Percentiles rank a stretch among this genome's conserved stretches.
Evolutionary conservation across 2,888 invertebrate species (phyloP).

Genomic region (Ophraella communa): DNA sequence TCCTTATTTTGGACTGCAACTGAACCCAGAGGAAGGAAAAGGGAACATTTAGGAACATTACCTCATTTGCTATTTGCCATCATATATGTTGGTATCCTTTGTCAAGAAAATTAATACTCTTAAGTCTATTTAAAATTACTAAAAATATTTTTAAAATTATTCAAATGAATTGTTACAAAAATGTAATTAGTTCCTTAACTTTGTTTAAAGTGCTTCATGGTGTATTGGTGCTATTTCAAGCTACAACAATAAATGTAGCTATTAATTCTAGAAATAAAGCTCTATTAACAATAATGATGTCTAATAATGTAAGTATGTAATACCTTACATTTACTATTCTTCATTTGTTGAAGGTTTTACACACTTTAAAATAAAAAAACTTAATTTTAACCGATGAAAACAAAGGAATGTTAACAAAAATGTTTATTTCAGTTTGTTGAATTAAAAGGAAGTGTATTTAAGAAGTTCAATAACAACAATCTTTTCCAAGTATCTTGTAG

Average conservation of each 20-base stretch:
- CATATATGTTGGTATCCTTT: slow-evolving; percentile 94
- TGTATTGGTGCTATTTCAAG: slow-evolving; percentile 90
- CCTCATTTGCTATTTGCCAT: slow-evolving; percentile 92
- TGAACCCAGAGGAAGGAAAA: slow-evolving; percentile 83
- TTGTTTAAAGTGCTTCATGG: slow-evolving; percentile 84
- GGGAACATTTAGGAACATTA: slow-evolving; percentile 84
- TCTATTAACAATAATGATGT: slow-evolving; percentile 98
- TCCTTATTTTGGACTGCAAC: slow-evolving; percentile 98
- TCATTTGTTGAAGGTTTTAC: too few relatives aligned
- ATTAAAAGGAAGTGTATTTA: slow-evolving; percentile 97
- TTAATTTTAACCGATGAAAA: too few relatives aligned
- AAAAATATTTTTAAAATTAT: too few relatives aligned
- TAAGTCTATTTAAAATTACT: too few relatives aligned
- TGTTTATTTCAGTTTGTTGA: slow-evolving; percentile 88
- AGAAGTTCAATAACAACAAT: slow-evolving; percentile 98
- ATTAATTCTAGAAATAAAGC: slow-evolving; percentile 99
- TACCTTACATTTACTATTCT: too few relatives aligned
- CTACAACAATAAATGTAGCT: slow-evolving; percentile 97
- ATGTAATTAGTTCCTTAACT: too few relatives aligned
- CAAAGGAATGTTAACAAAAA: neutral
- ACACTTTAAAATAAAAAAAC: too few relatives aligned
- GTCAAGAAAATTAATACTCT: too few relatives aligned
- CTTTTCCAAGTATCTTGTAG: slow-evolving; percentile 97
- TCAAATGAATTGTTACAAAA: neutral
- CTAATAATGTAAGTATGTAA: slow-evolving; percentile 87